A percentile compares a stretch with the other conserved stretches of the same genome.
These are phyloP conservation scores for Sander lucioperca DNA, from an alignment of 2,113 vertebrate species.

Conservation along the genomic window DNA sequence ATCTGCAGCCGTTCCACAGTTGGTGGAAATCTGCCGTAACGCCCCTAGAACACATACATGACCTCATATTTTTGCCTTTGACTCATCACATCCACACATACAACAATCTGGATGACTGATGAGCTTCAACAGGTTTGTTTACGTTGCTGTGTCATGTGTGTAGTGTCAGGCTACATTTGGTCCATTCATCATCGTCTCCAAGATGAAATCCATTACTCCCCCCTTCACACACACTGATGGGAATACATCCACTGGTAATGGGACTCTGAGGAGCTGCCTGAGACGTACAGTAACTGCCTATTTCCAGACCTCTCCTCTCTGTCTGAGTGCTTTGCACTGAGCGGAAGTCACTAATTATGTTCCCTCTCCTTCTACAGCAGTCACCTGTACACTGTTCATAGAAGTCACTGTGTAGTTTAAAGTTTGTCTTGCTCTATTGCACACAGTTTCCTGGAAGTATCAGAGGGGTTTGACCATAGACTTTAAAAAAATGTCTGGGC, in stretches of 20 bases:
- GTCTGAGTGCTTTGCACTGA: constrained; percentile 57
- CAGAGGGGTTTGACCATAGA: neutral
- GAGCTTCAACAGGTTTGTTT: neutral
- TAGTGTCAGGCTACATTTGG: neutral
- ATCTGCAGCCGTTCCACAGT: no score
- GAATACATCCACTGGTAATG: constrained; percentile 64
- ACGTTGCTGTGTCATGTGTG: neutral
- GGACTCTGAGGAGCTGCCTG: constrained; percentile 57
- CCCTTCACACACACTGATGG: constrained; percentile 61
- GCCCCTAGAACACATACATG: neutral
- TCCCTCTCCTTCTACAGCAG: constrained; percentile 12
- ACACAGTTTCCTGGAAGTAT: neutral
- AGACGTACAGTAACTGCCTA: constrained; percentile 51
- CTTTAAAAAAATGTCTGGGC: no score
- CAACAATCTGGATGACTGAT: neutral
- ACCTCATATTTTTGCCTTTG: neutral
- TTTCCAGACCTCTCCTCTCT: constrained; percentile 53
- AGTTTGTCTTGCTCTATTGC: neutral
- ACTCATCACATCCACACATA: neutral
- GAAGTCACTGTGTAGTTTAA: neutral
- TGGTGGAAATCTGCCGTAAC: no score
- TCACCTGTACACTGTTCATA: constrained; percentile 26
- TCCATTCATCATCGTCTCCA: constrained; percentile 30
- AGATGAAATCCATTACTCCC: constrained; percentile 49
- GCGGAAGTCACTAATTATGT: constrained; percentile 58